Conservation (phyloP, 2,888 invertebrate species). For the Philonicus albiceps region DNA sequence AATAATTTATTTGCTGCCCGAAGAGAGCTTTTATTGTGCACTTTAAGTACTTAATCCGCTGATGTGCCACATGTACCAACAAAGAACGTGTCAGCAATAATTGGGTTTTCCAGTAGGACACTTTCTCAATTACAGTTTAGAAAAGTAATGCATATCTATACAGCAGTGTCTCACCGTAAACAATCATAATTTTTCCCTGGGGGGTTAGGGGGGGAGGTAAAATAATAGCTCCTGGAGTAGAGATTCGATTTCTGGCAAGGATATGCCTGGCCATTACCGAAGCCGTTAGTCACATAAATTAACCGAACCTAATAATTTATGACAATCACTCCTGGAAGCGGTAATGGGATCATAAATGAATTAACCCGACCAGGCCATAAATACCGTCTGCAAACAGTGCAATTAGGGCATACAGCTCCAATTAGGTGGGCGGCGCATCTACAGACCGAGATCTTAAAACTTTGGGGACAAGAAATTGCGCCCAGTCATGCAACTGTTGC, state of each 20-base stretch:
- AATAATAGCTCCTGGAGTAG: neutral
- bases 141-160: neutral
- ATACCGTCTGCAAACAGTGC: neutral
- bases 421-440: neutral
- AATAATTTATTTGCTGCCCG: neutral
- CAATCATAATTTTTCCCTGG: neutral
- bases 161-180: neutral
- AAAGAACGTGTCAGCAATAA: neutral
- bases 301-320: neutral
- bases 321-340: neutral
- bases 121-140: neutral
- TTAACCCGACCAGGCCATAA: neutral
- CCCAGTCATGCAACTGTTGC: neutral
- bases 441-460: neutral
- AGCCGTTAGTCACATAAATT: neutral
- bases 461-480: neutral
- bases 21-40: neutral
- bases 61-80: neutral
- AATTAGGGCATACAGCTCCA: neutral
- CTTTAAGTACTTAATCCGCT: neutral
- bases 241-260: neutral
- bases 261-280: neutral
- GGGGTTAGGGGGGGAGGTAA: neutral
- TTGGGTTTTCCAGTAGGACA: neutral
- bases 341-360: conserved; percentile 3